Base-by-base conservation (phyloP, 2,797 vertebrate genomes). In the Xiphorhynchus erythropygius region DNA sequence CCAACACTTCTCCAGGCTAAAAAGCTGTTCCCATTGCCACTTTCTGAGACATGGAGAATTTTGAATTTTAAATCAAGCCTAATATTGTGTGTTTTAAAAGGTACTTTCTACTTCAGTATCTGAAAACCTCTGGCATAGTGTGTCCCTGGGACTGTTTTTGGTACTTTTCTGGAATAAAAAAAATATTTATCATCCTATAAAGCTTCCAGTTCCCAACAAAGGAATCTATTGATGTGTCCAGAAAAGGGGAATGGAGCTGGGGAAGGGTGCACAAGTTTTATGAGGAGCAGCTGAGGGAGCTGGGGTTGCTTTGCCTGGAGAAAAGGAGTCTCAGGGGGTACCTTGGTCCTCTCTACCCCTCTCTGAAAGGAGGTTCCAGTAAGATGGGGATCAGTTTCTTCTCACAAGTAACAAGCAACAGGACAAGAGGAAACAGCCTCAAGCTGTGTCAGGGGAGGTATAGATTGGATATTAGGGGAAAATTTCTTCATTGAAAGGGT, bases 1-100 rank as follows among this genome's bases (percentile, higher is more conserved):
- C 78, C 95, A 92, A 82, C 81, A 80, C 18, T 89, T 85, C 91
- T 89, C 49, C 82, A 70, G 64, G 82, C 84, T 94, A 85, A 80
- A 92, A 93, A 91, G 56, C 68, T 87, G 75, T 74, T 95, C 65
- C 49, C 30, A 23, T 23, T 85, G 44, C 13, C 75, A 68, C 33
- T 70, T 81, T 14, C 44, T 27, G 52, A 93, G 52, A 37, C 35
- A 44, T 0, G 3, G 35, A 59, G 42, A 56, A 70, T 78, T 91
- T 67, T 68, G 33, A 74, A 52, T 78, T 91, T 67, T 68, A 32
- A 74, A 44, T 56, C 55, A 35, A 95, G 52, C 5, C 19, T 87
- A 87, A 75, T 9, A 87, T 6, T 1, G 1, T 63, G n/a, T 84
- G 14, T 49, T 92, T 92, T 82, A 49, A 62, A 81, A 92, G 27